Base-by-base conservation (phyloP, 1,140 invertebrate species). In the Pomacea maculata region DNA sequence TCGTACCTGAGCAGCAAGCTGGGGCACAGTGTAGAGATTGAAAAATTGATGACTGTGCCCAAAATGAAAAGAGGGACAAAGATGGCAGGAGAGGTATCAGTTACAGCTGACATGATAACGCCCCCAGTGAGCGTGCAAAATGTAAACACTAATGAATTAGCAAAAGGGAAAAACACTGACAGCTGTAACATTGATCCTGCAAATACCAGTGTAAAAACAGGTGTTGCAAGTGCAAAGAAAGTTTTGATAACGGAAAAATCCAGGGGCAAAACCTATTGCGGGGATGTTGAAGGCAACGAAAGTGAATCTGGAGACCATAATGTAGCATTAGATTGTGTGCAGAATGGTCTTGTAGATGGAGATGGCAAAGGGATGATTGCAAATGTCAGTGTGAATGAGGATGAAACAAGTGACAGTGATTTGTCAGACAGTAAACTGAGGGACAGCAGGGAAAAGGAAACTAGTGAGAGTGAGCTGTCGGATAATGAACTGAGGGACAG, bases 341-440 rank as follows among this genome's bases (percentile, higher is more conserved):
- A 29, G n/a, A 9, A 17, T 57, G n/a, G 7, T 67, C 57, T 21
- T 71, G 10, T 21, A 55, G 64, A 70, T 17, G 61, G 71, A 1
- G 52, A 80, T 19, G 54, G 4, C 6, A 2, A 34, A n/a, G 34
- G 73, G 73, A 75, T 64, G 17, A 57, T 9, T 55, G 61, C 52
- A n/a, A 64, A 74, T 63, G 63, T 63, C 19, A 45, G 21, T 68
- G 34, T 54, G 73, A 80, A 65, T 54, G 61, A 73, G 54, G 34
- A 68, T 8, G 61, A 74, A 74, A 8, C 25, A 19, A 80, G 25
- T 68, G 79, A 79, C 12, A 67, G 71, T 82, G 83, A 82, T 9
- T 67, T 71, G 3, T 73, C 74, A 78, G 75, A 81, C 52, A 19
- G 63, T 45, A 68, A 67, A 45, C 73, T 76, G 3, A 61, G 25